phyloP scores from a whole-genome alignment of 1,140 invertebrate genomes.

The Zaprionus kolodkinae region DNA sequence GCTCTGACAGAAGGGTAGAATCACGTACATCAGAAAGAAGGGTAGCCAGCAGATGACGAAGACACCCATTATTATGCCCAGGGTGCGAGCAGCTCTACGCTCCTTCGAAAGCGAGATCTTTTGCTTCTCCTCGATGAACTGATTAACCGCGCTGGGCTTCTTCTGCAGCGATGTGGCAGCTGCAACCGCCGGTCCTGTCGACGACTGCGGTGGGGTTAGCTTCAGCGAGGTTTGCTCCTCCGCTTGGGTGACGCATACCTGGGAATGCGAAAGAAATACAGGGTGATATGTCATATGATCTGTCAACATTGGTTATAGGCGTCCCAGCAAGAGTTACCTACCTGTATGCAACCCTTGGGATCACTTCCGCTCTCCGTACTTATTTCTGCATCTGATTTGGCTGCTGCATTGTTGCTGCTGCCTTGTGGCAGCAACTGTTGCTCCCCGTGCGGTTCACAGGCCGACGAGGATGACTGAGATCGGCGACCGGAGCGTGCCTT shows the following conservation, averaged over 20 bases:
- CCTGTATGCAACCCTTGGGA: slow-evolving; percentile 73
- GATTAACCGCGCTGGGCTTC: slow-evolving; percentile 88
- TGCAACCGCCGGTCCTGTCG: slow-evolving; percentile 47
- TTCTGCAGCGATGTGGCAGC: slow-evolving; percentile 62
- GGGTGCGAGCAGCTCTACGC: slow-evolving; percentile 94
- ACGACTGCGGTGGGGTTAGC: slow-evolving; percentile 72
- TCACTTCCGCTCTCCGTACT: slow-evolving; percentile 77
- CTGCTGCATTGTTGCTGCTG: slow-evolving; percentile 44
- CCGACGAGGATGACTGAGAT: slow-evolving; percentile 61
- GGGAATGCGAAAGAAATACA: background rate
- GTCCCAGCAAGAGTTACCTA: slow-evolving; percentile 12
- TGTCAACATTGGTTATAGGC: background rate
- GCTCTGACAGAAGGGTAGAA: slow-evolving; percentile 92
- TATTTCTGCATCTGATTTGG: slow-evolving; percentile 70
- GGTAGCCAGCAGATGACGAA: slow-evolving; percentile 98
- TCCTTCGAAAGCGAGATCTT: slow-evolving; percentile 96
- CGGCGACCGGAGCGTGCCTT: slow-evolving; percentile 71
- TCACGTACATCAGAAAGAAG: slow-evolving; percentile 98
- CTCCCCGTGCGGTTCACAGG: slow-evolving; percentile 67
- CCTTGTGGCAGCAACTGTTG: slow-evolving; percentile 63
- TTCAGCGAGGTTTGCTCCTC: slow-evolving; percentile 74
- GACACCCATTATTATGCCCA: slow-evolving; percentile 97
- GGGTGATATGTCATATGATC: too few relatives aligned
- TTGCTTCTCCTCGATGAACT: slow-evolving; percentile 97
- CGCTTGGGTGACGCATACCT: slow-evolving; percentile 67